Percentiles rank a stretch among this genome's conserved stretches.
phyloP scores from a whole-genome alignment of 2,113 vertebrate genomes.

The Anoura caudifer region DNA sequence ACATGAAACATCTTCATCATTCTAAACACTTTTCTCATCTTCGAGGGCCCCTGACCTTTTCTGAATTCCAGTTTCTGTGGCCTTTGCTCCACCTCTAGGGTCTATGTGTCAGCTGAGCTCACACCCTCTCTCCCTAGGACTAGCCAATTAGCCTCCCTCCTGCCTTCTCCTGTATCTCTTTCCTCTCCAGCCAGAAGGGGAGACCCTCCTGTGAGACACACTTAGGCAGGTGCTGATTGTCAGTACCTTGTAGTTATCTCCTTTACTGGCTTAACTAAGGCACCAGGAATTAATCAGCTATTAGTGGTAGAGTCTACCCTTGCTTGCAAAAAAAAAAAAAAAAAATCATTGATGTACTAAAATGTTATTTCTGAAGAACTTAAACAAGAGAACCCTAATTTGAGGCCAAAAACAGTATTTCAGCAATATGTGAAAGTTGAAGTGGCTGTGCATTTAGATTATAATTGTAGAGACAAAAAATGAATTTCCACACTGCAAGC shows the following conservation, averaged over 20 bases:
- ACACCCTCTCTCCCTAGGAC: background rate
- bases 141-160: background rate
- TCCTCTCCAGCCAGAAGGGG: background rate
- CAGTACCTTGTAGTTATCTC: background rate
- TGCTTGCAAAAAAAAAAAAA: background rate
- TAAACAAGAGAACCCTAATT: background rate
- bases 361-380: slow-evolving; percentile 3
- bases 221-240: background rate
- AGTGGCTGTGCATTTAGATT: background rate
- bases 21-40: background rate
- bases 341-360: background rate
- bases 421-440: background rate
- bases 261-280: background rate
- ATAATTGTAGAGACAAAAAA: background rate
- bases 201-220: background rate
- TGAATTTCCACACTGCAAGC: background rate
- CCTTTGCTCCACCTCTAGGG: background rate
- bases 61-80: background rate
- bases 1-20: background rate
- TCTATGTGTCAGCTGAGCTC: background rate
- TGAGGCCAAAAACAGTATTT: background rate
- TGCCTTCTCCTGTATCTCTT: background rate
- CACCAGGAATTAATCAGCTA: background rate
- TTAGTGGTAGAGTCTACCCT: background rate
- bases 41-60: background rate